Evolutionary conservation across 2,888 invertebrate genomes (phyloP), one percentile per base, ranked within the genome.

Genomic region (Agrenia bidenticulata): DNA sequence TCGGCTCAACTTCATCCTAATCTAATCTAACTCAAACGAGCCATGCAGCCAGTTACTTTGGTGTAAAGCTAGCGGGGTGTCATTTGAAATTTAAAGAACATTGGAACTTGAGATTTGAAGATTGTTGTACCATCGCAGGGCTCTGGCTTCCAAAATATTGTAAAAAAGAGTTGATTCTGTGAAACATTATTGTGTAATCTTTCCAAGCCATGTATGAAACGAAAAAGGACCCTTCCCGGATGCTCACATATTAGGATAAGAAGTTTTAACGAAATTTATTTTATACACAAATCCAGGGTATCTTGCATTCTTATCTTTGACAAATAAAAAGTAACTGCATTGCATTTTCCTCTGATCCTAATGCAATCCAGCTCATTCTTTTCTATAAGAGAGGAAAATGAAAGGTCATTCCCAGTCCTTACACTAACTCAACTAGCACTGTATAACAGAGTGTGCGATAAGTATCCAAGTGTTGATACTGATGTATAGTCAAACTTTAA

Each of bases 11-110:
- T n/a, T n/a, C n/a, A n/a, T 37, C 41, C 15, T 57, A 57, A 57
- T 57, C 56, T 57, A 39, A 39, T 57, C 56, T 57, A 39, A 57
- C 56, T 15, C 45, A 45, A 45, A 45, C 45, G n/a, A n/a, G n/a
- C n/a, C 45, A 32, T 4, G 32, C 32, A 32, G 32, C 32, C 11
- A 32, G 32, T 32, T 32, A 32, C 32, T 32, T 45, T 39, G 9
- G 39, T 39, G 39, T 15, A 39, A 39, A 39, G 45, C n/a, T 45
- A 17, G n/a, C 19, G 45, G 19, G 45, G 45, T 45, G 45, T 45
- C 45, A 45, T 45, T n/a, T 45, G 45, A 15, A 17, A 45, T 45
- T 45, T 45, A 45, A 45, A 45, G 15, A 45, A 45, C 45, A 32
- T 32, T 32, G 32, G 11, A 11, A 32, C 32, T 32, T 32, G 32